These are phyloP conservation scores for Xestia rhomboidea DNA, from an alignment of 2,888 invertebrate species.

Conservation along the genomic window DNA sequence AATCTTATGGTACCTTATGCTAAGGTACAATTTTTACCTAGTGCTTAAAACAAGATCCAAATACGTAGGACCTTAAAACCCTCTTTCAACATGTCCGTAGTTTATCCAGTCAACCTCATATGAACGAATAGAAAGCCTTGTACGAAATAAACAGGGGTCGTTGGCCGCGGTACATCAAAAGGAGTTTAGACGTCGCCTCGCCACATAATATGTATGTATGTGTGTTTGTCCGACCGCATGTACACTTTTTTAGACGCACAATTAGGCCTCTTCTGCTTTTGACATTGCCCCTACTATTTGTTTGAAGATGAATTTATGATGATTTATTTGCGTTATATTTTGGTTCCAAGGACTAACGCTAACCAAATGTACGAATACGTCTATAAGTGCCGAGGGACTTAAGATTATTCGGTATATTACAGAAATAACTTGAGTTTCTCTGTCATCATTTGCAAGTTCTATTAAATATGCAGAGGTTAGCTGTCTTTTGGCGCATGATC, in stretches of 20 bases:
- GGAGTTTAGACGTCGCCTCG: conserved; percentile 64
- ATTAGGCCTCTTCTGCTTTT: conserved; percentile 84
- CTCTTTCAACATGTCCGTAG: not conserved
- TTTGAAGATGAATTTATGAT: conserved; percentile 5
- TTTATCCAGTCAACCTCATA: conserved; percentile 6
- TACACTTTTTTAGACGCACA: conserved; percentile 82
- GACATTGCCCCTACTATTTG: conserved; percentile 77
- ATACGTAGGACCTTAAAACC: not conserved
- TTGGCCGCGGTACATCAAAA: conserved; percentile 76
- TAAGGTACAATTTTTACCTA: too few relatives aligned
- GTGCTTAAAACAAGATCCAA: not conserved
- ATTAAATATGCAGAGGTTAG: not conserved
- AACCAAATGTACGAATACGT: not conserved
- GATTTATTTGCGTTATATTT: not conserved
- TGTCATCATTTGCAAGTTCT: not conserved
- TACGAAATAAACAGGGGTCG: conserved; percentile 66
- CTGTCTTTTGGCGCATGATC: not conserved
- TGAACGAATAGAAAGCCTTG: conserved; percentile 38
- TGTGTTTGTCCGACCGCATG: conserved; percentile 73
- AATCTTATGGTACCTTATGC: not conserved
- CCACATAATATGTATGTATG: conserved; percentile 61
- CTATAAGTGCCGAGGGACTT: not conserved
- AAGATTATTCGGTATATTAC: not conserved
- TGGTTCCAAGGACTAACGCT: not conserved
- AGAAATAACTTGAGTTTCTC: not conserved